A percentile compares a stretch with the other conserved stretches of the same genome.
phyloP scores from a whole-genome alignment of 2,797 vertebrate species.

The Halcyon chelicuti region DNA sequence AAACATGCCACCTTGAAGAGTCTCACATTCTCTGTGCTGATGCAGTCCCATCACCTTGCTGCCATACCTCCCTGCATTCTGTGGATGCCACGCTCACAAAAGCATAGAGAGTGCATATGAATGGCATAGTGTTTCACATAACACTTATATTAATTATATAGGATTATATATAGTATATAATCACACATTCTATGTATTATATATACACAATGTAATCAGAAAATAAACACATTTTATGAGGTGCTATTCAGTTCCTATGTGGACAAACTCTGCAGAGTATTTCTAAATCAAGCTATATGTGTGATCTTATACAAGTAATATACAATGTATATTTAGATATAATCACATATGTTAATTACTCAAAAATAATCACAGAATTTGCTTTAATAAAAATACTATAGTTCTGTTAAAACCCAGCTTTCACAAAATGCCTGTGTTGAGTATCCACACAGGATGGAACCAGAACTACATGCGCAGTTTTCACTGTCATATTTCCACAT shows the following conservation, averaged over 20 bases:
- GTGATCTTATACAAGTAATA: background rate
- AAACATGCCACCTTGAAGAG: background rate
- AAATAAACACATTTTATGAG: background rate
- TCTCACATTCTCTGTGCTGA: background rate
- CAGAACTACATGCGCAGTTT: background rate
- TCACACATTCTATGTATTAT: background rate
- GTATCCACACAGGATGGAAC: background rate
- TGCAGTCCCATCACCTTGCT: background rate
- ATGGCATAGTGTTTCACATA: background rate
- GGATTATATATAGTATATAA: background rate
- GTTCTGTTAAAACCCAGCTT: background rate
- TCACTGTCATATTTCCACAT: background rate
- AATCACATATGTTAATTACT: background rate
- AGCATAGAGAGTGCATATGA: background rate
- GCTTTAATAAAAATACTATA: background rate
- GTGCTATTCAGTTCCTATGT: background rate
- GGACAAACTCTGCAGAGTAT: background rate
- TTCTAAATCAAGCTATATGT: background rate
- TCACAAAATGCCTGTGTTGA: background rate
- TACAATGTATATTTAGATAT: background rate
- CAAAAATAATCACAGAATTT: background rate
- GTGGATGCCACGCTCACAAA: background rate
- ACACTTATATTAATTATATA: background rate
- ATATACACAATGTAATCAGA: background rate
- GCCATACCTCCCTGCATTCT: background rate